phyloP scores from a whole-genome alignment of 2,888 invertebrate genomes.

The Eilema depressum region DNA sequence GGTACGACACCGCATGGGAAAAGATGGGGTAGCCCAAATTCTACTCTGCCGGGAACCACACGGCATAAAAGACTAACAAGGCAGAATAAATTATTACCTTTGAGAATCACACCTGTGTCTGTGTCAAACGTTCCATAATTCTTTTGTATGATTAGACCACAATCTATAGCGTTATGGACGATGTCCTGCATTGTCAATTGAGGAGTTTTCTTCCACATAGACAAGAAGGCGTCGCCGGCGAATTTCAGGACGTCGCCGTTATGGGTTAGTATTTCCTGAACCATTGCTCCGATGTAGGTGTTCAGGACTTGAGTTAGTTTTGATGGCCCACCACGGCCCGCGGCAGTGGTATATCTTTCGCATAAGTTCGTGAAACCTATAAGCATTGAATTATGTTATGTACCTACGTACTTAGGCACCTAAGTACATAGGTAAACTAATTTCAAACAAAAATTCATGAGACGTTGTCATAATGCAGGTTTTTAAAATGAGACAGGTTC shows the following conservation, averaged over 20 bases:
- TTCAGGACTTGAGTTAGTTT: slow-evolving; percentile 90
- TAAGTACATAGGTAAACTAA: too few relatives aligned
- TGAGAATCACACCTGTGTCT: slow-evolving; percentile 87
- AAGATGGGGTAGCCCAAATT: too few relatives aligned
- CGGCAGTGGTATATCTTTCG: slow-evolving; percentile 89
- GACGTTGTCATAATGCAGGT: too few relatives aligned
- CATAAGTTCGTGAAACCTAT: slow-evolving; percentile 89
- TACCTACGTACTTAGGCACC: too few relatives aligned
- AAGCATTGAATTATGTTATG: not conserved
- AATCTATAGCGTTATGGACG: slow-evolving; percentile 89
- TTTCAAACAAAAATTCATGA: too few relatives aligned
- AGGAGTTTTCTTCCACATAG: slow-evolving; percentile 88
- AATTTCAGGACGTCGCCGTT: slow-evolving; percentile 90
- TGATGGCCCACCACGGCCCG: slow-evolving; percentile 89
- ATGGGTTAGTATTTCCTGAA: slow-evolving; percentile 89
- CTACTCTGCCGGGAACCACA: too few relatives aligned
- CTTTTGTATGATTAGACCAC: slow-evolving; percentile 89
- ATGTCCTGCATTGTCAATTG: slow-evolving; percentile 86
- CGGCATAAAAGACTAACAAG: too few relatives aligned
- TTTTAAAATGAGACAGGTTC: too few relatives aligned
- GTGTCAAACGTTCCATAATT: slow-evolving; percentile 88
- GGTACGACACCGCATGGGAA: too few relatives aligned
- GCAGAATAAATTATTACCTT: slow-evolving; percentile 72
- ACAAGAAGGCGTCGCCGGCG: slow-evolving; percentile 89
- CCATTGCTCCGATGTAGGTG: slow-evolving; percentile 90